A percentile compares a stretch with the other conserved stretches of the same genome.
These are phyloP conservation scores for Listronotus bonariensis DNA, from an alignment of 1,140 invertebrate species.

Conservation along the genomic window DNA sequence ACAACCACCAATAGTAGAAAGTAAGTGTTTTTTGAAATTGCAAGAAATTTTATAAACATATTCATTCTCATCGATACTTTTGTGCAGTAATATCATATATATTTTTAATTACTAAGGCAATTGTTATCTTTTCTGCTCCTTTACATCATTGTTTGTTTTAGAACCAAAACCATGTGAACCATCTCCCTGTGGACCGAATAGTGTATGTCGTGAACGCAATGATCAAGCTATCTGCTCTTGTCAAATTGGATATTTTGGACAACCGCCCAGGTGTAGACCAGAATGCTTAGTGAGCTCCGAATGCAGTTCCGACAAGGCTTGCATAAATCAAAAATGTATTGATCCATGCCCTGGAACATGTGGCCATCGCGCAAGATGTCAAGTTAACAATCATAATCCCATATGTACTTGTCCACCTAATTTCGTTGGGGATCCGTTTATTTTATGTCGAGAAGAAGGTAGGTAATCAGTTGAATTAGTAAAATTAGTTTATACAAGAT, in stretches of 20 bases:
- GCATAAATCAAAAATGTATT: constrained; percentile 78
- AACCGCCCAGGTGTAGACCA: constrained; percentile 75
- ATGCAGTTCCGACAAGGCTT: constrained; percentile 72
- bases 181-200: constrained; percentile 81
- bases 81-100: too few species aligned
- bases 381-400: constrained; percentile 82
- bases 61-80: too few species aligned
- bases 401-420: constrained; percentile 80
- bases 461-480: not conserved
- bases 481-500: too few species aligned
- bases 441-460: constrained; percentile 70
- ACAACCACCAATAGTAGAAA: constrained; percentile 58
- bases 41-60: too few species aligned
- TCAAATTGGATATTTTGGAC: constrained; percentile 73
- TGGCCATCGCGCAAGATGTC: constrained; percentile 76
- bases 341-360: constrained; percentile 83
- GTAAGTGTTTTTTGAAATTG: constrained; percentile 51
- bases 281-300: constrained; percentile 81
- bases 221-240: constrained; percentile 80
- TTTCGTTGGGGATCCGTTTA: constrained; percentile 81
- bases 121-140: too few species aligned
- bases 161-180: constrained; percentile 74
- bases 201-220: constrained; percentile 71
- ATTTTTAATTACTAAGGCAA: too few species aligned
- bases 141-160: constrained; percentile 36